These are phyloP conservation scores for Hylyphantes graminicola DNA, from an alignment of 1,140 invertebrate species.

Conservation along the genomic window DNA sequence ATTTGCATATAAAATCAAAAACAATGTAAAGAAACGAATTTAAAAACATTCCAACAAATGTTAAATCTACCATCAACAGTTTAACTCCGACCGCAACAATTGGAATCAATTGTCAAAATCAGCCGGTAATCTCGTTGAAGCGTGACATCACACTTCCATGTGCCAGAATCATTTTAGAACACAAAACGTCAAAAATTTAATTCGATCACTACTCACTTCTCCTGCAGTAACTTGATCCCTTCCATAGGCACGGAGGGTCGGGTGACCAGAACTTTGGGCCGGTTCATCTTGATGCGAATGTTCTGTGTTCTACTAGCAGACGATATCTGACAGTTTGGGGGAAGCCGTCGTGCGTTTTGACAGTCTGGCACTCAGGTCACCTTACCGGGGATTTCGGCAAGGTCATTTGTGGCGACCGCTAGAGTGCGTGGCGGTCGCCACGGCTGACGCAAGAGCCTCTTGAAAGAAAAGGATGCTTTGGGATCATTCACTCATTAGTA, in stretches of 20 bases:
- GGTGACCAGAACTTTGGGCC: slow-evolving; percentile 71
- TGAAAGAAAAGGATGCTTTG: no score
- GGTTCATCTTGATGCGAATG: slow-evolving; percentile 34
- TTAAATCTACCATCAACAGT: no score
- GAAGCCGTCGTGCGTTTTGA: slow-evolving; percentile 21
- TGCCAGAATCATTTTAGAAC: neutral
- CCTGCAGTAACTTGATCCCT: slow-evolving; percentile 71
- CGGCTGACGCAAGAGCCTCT: no score
- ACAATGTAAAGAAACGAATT: no score
- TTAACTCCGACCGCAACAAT: no score
- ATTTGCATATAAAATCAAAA: no score
- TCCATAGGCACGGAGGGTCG: slow-evolving; percentile 72
- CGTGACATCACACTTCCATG: neutral
- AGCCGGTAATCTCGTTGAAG: neutral
- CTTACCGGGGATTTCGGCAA: slow-evolving; percentile 22
- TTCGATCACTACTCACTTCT: slow-evolving; percentile 70
- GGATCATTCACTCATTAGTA: no score
- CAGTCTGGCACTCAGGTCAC: slow-evolving; percentile 45
- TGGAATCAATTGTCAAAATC: neutral
- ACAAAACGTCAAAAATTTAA: neutral
- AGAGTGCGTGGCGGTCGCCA: neutral
- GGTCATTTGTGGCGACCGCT: slow-evolving; percentile 1
- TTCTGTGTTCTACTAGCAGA: neutral
- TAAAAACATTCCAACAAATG: no score
- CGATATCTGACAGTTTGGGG: slow-evolving; percentile 4